Evolutionary conservation across 1,140 invertebrate genomes (phyloP), one percentile per base, ranked within the genome.

Genomic region (Vollenhovia emeryi): DNA sequence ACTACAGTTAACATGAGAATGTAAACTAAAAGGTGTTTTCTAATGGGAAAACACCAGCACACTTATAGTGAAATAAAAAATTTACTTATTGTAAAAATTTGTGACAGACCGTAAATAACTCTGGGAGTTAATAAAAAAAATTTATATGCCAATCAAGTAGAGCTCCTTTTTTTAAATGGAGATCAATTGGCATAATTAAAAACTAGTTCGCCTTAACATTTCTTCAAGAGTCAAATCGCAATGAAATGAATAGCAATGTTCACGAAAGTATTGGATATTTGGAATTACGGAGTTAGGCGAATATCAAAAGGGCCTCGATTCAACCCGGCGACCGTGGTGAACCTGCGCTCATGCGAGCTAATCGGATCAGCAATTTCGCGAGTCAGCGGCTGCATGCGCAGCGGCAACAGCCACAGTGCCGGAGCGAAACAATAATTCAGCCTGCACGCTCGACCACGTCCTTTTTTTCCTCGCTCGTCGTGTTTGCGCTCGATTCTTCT

Each of bases 331-430:
- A 27, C 66, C 24, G 30, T 57, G 66, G 7, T 62, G n/a, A 45
- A 82, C 13, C 24, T 18, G 52, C 52, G 36, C 27, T 84, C 69
- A 24, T 52, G 71, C 55, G 33, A 21, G 18, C 71, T 83, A 83
- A 85, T 88, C 86, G 80, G 60, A 87, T 88, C 73, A 68, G 59
- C 80, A 82, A 88, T 88, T 78, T 78, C 33, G 57, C 57, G 79
- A 75, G 27, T 40, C 79, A 84, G 27, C 73, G 85, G 33, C 21
- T 50, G 27, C 40, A 59, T 57, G 50, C 15, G 0, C 45, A 50
- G 62, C 36, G 9, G 2, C 55, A 52, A 52, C 40, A 21, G 27
- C 50, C 36, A 30, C 24, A 27, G 33, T 21, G 30, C 64, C 36
- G 36, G 59, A 66, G 57, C 78, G 50, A 59, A 71, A 82, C 78